Base-by-base conservation (phyloP, 2,797 vertebrate species). In the Sebastes ruberrimus region DNA sequence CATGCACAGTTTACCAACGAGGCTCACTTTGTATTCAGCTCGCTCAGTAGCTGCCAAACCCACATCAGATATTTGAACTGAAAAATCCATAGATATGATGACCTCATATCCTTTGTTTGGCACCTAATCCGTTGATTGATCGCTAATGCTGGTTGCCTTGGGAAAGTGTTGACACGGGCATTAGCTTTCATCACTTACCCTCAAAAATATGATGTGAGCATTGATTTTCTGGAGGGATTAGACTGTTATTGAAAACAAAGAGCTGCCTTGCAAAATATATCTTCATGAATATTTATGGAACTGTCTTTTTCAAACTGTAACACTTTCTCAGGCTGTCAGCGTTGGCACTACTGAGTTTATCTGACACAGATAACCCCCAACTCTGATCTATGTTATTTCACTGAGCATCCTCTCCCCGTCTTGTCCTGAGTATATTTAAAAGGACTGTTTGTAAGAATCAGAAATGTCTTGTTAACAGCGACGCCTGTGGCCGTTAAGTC, bases 61-160 rank as follows among this genome's bases (percentile, higher is more conserved):
- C 82, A 71, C 83, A 88, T 86, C 91, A 89, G 83, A 90, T 90
- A 86, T 88, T 83, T 85, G 78, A 90, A 84, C 66, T 74, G 79
- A 81, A 83, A 88, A 92, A 93, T 93, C 90, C 86, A 90, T 93
- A 82, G 75, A 82, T 86, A 90, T 88, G 77, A 91, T 92, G 91
- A 92, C 90, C 88, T 89, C 86, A 81, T 86, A 87, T 91, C 84
- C 87, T 91, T 89, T 89, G 88, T 90, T 84, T 49, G 52, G 78
- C 76, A 84, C 65, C 78, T 91, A 92, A 94, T 92, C 88, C 88
- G 2, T 33, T 86, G 86, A 93, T 90, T 87, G 90, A 94, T 94
- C 69, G 53, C 76, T 85, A 75, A 80, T 60, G 76, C 83, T 13
- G 68, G 75, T 72, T 89, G 86, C 86, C 86, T 82, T 92, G 89